Base-by-base conservation (phyloP, 1,140 invertebrate species). In the Lethocerus indicus region DNA sequence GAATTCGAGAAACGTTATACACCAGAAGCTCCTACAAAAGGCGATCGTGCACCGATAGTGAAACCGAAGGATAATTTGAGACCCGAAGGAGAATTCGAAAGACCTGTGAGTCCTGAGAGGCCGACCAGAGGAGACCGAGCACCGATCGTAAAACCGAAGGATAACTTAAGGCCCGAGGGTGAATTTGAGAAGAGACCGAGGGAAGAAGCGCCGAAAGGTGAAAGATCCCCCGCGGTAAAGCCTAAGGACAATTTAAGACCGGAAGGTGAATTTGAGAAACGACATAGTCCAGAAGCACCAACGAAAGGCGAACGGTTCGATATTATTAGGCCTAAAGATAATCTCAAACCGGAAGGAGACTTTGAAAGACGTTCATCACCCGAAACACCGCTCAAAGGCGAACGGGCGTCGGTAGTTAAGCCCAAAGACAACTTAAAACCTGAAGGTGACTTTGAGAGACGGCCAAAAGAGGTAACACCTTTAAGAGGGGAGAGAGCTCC, bases 1-100 rank as follows among this genome's bases (percentile, higher is more conserved):
- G 67, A 75, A 13, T 77, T 78, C 56, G 67, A 72, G 45, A 53
- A 59, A 21, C 59, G 63, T 24, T 63, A 63, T 24, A 47, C 55
- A n/a, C 53, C 45, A 7, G 47, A 57, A 26, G 55, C 59, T 56
- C 46, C 59, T 47, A 56, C 56, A 16, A 66, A 63, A 57, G 72
- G 72, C 16, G 73, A 77, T 60, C 62, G 71, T 55, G 67, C 74
- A 2, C 71, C 78, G 45, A 61, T 75, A 25, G 67, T 73, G 0
- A 73, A 67, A 49, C 66, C 69, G 1, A 71, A 74, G 49, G 77
- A 79, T 59, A 65, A 71, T 54, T 50, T 65, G 51, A 55, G 61
- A 58, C 59, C 67, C 51, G 65, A 80, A 63, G 76, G 75, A 36
- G 52, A 57, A 2, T 59, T 61, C 48, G 61, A 64, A 21, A 50